Evolutionary conservation across 2,888 invertebrate genomes (phyloP).

Genomic region (Malacosoma neustria): DNA sequence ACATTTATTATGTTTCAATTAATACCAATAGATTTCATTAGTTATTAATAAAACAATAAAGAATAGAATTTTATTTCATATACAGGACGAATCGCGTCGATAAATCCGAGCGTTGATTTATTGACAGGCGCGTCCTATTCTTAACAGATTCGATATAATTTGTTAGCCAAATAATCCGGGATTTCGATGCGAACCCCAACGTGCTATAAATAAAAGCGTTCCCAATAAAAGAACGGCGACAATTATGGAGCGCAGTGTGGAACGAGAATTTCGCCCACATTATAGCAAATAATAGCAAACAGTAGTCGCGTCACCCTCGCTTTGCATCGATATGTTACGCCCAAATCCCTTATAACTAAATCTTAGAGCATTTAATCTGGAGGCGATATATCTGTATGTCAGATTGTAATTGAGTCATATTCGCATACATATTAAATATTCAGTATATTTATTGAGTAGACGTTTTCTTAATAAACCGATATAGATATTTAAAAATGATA

Average conservation of each 20-base stretch:
- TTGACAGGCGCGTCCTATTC: constrained; percentile 64
- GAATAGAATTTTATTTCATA: background rate
- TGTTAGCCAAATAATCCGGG: constrained; percentile 74
- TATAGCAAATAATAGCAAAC: constrained; percentile 70
- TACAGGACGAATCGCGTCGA: constrained; percentile 39
- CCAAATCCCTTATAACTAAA: constrained; percentile 58
- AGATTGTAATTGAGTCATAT: no score
- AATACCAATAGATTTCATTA: background rate
- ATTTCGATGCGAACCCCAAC: constrained; percentile 48
- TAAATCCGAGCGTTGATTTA: constrained; percentile 65
- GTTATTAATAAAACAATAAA: background rate
- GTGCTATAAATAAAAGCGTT: constrained; percentile 38
- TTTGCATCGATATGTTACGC: constrained; percentile 62
- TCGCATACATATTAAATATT: no score
- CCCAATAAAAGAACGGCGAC: constrained; percentile 58
- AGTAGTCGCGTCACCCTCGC: constrained; percentile 58
- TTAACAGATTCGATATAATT: constrained; percentile 68
- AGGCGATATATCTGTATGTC: no score
- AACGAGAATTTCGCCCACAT: constrained; percentile 71
- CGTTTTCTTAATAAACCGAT: no score
- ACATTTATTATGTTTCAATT: no score
- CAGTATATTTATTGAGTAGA: no score
- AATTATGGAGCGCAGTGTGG: constrained; percentile 58
- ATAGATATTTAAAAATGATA: no score
- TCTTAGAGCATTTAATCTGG: no score